Conservation (phyloP, 1,140 invertebrate genomes). For the Habropoda laboriosa region DNA sequence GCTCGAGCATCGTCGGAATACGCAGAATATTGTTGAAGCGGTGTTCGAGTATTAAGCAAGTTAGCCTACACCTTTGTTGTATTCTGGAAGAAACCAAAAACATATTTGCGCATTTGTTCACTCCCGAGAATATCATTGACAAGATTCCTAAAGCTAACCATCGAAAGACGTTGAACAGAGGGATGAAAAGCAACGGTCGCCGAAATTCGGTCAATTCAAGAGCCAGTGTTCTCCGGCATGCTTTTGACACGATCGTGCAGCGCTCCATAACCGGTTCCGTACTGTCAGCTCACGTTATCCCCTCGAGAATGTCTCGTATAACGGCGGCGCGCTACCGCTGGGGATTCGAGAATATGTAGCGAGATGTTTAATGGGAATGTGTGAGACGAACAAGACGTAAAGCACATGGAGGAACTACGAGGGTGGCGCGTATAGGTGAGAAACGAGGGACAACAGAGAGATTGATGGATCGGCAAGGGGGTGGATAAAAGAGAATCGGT, state of each 20-base stretch:
- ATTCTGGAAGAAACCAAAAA: no score
- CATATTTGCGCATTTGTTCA: no score
- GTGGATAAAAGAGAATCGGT: not conserved
- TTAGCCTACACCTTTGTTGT: no score
- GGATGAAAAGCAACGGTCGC: no score
- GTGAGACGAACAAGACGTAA: not conserved
- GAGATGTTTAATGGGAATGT: conserved; percentile 41
- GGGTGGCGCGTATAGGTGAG: not conserved
- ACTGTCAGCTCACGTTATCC: conserved; percentile 47
- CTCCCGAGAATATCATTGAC: no score
- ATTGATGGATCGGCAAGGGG: conserved; percentile 30
- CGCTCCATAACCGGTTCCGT: conserved; percentile 36
- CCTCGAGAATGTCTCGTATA: conserved; percentile 33
- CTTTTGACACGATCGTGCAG: conserved; percentile 36
- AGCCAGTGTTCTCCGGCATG: conserved; percentile 11
- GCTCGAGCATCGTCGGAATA: no score
- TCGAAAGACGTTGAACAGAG: no score
- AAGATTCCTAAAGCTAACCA: no score
- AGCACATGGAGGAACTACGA: not conserved
- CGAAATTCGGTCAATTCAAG: conserved; percentile 27
- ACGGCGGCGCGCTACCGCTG: conserved; percentile 39
- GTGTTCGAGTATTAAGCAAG: no score
- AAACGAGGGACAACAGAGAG: not conserved
- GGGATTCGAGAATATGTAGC: conserved; percentile 37
- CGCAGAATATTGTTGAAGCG: no score